Evolutionary conservation across 2,113 vertebrate genomes (phyloP).

Genomic region (Equus przewalskii): DNA sequence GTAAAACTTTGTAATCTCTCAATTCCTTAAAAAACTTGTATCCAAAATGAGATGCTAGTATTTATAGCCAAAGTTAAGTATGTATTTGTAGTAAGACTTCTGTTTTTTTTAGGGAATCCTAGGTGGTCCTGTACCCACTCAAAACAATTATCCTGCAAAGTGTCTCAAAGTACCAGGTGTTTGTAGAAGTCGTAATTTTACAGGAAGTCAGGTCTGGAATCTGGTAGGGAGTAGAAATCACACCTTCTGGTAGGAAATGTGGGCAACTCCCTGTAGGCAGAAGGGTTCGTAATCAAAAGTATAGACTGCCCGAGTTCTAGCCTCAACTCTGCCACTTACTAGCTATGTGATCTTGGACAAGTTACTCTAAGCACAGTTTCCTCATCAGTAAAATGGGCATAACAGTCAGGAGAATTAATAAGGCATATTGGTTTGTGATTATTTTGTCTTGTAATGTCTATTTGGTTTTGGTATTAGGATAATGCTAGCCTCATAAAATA

Average conservation of each 20-base stretch:
- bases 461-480: background rate
- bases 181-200: background rate
- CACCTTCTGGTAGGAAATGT: background rate
- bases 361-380: background rate
- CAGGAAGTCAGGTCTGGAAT: background rate
- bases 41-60: background rate
- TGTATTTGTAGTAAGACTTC: background rate
- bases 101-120: background rate
- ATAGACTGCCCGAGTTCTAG: background rate
- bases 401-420: background rate
- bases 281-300: background rate
- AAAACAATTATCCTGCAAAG: background rate
- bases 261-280: background rate
- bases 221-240: background rate
- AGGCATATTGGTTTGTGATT: background rate
- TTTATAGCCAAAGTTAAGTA: background rate
- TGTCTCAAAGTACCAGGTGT: background rate
- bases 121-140: background rate
- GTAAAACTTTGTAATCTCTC: background rate
- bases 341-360: background rate
- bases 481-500: background rate
- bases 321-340: background rate
- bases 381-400: background rate
- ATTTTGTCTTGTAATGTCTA: background rate
- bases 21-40: background rate